Evolutionary conservation across 2,888 invertebrate genomes (phyloP), one percentile per base, ranked within the genome.

Genomic region (Alsophila aescularia): DNA sequence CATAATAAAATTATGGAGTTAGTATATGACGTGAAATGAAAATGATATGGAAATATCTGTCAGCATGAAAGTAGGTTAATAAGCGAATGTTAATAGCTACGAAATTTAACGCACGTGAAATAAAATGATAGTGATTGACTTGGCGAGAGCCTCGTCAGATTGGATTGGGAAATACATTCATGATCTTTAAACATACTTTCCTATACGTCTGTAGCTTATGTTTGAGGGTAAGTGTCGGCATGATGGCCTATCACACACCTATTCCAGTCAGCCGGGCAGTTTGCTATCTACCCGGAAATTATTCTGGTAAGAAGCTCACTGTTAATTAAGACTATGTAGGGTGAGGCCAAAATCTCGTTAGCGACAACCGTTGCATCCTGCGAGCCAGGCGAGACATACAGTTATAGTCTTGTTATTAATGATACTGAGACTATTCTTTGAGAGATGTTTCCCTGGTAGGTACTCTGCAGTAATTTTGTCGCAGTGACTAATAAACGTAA

Each of bases 291-390:
- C 36, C 52, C 58, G 64, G 64, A 64, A 64, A 64, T 64, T 62
- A 58, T 56, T 58, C 56, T 56, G 57, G 48, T 52, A 58, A 52
- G 52, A 57, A 57, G 43, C 49, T 52, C 45, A 34, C 48, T 44
- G 56, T 41, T 57, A 58, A 58, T 55, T 62, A 60, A 58, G 56
- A 39, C 61, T 45, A 40, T 60, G 54, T 31, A 39, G 27, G 49
- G 34, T 39, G 35, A 31, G 43, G 63, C 62, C 67, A 67, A 70
- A 77, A 80, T 73, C 73, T 79, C 75, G 76, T 81, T 79, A 77
- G 68, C 68, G 70, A 72, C 73, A 72, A 73, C 67, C 45, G 55
- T 58, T 57, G 62, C 62, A 62, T 65, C 58, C 54, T 64, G 56
- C 27, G 15, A 60, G 52, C 54, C 47, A 50, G 32, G 45, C 52